These are phyloP conservation scores for Clarias pachynema DNA, from an alignment of 2,797 vertebrate species.

Conservation along the genomic window DNA sequence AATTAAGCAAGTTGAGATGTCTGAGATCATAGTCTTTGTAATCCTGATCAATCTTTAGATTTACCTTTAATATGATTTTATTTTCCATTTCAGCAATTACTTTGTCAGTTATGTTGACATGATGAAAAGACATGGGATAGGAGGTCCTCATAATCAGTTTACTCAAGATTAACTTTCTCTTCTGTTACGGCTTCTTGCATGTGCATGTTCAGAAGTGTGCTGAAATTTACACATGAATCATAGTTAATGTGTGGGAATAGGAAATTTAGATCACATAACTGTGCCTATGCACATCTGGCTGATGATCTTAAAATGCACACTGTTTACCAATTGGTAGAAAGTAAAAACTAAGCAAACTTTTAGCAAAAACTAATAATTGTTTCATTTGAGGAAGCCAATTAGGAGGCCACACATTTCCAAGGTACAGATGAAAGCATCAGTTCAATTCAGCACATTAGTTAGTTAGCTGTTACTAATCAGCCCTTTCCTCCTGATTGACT, in stretches of 20 bases:
- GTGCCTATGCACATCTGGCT: neutral
- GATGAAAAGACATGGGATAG: neutral
- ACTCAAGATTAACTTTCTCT: neutral
- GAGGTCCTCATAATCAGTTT: neutral
- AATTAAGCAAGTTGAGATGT: neutral
- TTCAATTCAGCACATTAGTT: constrained; percentile 13
- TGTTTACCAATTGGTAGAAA: neutral
- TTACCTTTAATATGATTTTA: neutral
- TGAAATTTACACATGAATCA: neutral
- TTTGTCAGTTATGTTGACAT: neutral
- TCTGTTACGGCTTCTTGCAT: neutral
- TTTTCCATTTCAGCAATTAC: neutral
- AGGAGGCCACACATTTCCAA: neutral
- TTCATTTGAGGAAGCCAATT: too few species aligned
- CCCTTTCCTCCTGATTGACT: constrained; percentile 32
- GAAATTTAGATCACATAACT: neutral
- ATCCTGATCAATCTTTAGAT: neutral
- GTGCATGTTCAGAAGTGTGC: neutral
- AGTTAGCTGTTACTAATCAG: constrained; percentile 37
- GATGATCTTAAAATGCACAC: neutral
- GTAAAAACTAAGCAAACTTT: neutral
- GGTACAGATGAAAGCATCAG: constrained; percentile 16
- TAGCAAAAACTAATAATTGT: too few species aligned
- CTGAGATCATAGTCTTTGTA: neutral
- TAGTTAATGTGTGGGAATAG: neutral